phyloP scores from a whole-genome alignment of 2,888 invertebrate species.

The Caenorhabditis panamensis region DNA sequence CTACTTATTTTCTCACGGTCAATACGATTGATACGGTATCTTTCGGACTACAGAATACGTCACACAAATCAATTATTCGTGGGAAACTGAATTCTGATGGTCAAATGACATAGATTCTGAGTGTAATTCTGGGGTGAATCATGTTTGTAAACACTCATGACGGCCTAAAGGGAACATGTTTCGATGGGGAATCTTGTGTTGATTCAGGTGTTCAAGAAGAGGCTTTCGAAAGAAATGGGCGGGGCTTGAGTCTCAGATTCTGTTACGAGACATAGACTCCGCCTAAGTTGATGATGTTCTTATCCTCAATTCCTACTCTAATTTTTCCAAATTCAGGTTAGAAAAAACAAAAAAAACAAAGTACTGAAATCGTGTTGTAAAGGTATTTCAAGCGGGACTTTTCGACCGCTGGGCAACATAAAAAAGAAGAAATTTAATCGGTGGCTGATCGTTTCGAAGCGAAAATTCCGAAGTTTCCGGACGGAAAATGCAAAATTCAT shows the following conservation, averaged over 20 bases:
- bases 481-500: conserved; percentile 2
- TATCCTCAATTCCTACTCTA: not conserved
- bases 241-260: no score
- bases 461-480: not conserved
- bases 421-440: conserved; percentile 6
- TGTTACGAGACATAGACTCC: no score
- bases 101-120: not conserved
- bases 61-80: not conserved
- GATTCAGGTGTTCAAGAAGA: not conserved
- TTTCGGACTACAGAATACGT: not conserved
- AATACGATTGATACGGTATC: not conserved
- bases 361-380: conserved; percentile 6
- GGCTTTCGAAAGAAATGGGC: not conserved
- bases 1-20: not conserved
- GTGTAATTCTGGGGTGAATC: not conserved
- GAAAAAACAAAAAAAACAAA: not conserved
- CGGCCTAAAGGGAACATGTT: not conserved
- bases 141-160: not conserved
- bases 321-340: not conserved
- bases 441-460: conserved; percentile 1
- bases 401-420: not conserved
- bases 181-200: no score
- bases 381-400: conserved; percentile 2
- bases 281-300: not conserved
- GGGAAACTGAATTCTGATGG: not conserved